Conservation (phyloP, 2,888 invertebrate genomes). For the Nomada fucata region DNA sequence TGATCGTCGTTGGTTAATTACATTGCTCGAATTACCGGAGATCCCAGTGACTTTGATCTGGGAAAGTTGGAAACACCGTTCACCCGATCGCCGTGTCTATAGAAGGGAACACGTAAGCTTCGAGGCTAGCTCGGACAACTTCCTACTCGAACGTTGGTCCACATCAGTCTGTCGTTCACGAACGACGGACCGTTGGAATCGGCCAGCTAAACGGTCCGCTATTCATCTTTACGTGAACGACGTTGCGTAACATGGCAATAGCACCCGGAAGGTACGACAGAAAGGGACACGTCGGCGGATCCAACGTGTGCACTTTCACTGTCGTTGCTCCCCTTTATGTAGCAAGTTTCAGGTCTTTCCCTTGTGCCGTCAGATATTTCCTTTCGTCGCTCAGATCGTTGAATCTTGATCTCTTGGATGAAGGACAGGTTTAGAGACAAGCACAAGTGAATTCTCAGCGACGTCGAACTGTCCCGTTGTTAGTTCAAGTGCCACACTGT, state of each 20-base stretch:
- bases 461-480: too few species aligned
- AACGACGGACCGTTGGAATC: slow-evolving; percentile 56
- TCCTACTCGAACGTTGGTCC: slow-evolving; percentile 50
- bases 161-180: slow-evolving; percentile 43
- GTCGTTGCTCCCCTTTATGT: slow-evolving; percentile 54
- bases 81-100: not conserved
- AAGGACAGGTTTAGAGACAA: not conserved
- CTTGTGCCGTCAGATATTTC: slow-evolving; percentile 1
- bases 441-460: too few species aligned
- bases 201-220: slow-evolving; percentile 45
- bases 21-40: slow-evolving; percentile 38
- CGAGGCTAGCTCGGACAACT: slow-evolving; percentile 59
- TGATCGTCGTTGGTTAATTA: slow-evolving; percentile 53
- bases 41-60: slow-evolving; percentile 51
- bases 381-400: slow-evolving; percentile 33
- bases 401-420: slow-evolving; percentile 14
- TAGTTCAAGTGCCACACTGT: too few species aligned
- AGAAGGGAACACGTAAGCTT: slow-evolving; percentile 50
- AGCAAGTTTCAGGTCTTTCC: not conserved
- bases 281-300: slow-evolving; percentile 39
- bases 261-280: slow-evolving; percentile 42
- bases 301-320: slow-evolving; percentile 75
- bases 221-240: slow-evolving; percentile 65
- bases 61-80: slow-evolving; percentile 52
- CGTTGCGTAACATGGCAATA: slow-evolving; percentile 73